phyloP scores from a whole-genome alignment of 2,113 vertebrate genomes.

The Ramphastos sulfuratus region DNA sequence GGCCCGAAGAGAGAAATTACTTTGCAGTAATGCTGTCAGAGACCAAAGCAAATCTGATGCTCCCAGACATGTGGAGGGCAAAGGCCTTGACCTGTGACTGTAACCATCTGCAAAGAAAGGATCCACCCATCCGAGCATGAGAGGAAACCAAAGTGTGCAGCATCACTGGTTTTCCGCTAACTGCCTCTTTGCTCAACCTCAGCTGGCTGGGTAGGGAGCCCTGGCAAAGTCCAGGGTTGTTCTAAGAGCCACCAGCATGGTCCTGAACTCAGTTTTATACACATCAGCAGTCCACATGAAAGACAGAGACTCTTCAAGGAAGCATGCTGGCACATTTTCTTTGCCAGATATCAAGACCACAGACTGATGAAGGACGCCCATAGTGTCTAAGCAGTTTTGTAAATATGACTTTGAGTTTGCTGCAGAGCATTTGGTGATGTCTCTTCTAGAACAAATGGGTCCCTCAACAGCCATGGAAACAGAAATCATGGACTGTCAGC shows the following conservation, averaged over 20 bases:
- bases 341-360: background rate
- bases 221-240: background rate
- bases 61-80: constrained; percentile 29
- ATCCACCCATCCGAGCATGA: background rate
- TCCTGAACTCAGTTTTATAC: background rate
- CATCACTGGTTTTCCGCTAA: background rate
- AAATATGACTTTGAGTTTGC: background rate
- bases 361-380: background rate
- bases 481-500: background rate
- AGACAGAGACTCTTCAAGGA: background rate
- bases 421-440: background rate
- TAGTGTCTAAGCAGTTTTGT: background rate
- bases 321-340: background rate
- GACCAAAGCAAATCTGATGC: constrained; percentile 53
- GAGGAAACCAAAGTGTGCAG: background rate
- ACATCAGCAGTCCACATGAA: background rate
- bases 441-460: background rate
- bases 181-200: background rate
- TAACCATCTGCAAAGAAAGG: background rate
- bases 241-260: background rate
- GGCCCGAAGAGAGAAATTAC: background rate
- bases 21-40: constrained; percentile 35
- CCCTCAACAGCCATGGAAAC: background rate
- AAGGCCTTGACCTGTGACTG: constrained; percentile 37
- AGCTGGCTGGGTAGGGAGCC: background rate